Percentiles rank a stretch among this genome's conserved stretches.
phyloP scores from a whole-genome alignment of 2,888 invertebrate species.

The Lypha dubia region DNA sequence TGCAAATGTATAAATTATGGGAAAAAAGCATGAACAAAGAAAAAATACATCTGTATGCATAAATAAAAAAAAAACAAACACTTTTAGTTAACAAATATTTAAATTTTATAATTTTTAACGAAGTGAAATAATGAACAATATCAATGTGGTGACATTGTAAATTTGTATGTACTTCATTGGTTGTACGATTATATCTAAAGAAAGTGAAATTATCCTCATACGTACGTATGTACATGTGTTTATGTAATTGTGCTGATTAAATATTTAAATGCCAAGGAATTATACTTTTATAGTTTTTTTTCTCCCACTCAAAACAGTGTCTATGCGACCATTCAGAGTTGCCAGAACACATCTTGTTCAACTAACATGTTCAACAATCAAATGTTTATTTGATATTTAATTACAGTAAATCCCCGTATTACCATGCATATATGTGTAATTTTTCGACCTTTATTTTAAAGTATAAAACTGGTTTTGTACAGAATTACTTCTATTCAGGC shows the following conservation, averaged over 20 bases:
- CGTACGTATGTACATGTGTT: neutral
- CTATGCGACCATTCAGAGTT: neutral
- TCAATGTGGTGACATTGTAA: conserved; percentile 33
- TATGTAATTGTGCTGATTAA: neutral
- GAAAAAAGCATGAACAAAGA: neutral
- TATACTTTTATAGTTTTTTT: neutral
- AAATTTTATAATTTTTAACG: conserved; percentile 30
- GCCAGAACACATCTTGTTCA: neutral
- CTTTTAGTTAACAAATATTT: conserved; percentile 26
- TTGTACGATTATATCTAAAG: conserved; percentile 22
- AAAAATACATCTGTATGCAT: no score
- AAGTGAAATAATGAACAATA: neutral
- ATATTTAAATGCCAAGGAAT: conserved; percentile 26
- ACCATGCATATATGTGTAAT: no score
- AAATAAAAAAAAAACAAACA: conserved; percentile 30
- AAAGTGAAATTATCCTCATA: conserved; percentile 45
- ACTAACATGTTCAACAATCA: no score
- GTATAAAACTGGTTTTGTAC: no score
- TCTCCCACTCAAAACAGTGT: neutral
- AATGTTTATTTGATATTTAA: no score
- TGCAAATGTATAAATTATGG: neutral
- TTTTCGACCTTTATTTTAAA: no score
- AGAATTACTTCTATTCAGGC: no score
- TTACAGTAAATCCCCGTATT: no score
- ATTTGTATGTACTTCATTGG: neutral